A percentile compares a stretch with the other conserved stretches of the same genome.
phyloP scores from a whole-genome alignment of 2,113 vertebrate genomes.

The Eleginops maclovinus region DNA sequence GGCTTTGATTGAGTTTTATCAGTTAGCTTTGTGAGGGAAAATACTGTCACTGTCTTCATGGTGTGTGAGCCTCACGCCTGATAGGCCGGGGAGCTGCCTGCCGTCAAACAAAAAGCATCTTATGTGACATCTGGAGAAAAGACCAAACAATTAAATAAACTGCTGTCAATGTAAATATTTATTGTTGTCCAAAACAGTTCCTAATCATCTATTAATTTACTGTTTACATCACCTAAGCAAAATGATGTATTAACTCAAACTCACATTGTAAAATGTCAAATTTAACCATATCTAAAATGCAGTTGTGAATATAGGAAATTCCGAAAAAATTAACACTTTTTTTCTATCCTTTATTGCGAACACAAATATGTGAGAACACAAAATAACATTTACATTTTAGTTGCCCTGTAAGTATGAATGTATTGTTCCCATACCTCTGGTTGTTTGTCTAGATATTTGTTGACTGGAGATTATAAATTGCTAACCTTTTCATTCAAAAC shows the following conservation, averaged over 20 bases:
- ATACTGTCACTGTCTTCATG: conserved; percentile 41
- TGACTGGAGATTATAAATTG: conserved; percentile 11
- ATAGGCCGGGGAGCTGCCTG: not conserved
- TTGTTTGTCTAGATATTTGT: conserved; percentile 12
- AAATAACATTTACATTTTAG: not conserved
- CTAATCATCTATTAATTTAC: not conserved
- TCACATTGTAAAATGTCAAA: not conserved
- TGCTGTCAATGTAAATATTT: not conserved
- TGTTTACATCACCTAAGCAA: not conserved
- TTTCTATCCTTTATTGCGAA: not conserved
- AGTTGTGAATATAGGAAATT: not conserved
- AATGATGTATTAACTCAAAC: not conserved
- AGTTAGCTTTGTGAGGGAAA: conserved; percentile 76
- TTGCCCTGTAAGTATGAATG: not conserved
- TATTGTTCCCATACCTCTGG: not conserved
- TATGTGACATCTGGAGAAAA: conserved; percentile 15
- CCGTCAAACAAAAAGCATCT: conserved; percentile 18
- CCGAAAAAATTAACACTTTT: not conserved
- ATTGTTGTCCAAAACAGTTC: not conserved
- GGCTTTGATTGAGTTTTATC: conserved; percentile 83
- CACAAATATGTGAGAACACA: not conserved
- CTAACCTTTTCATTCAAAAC: conserved; percentile 29
- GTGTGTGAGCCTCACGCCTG: conserved; percentile 35
- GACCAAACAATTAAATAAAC: not conserved
- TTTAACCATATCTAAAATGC: not conserved